Conservation (phyloP, 2,113 vertebrate species). For the Aythya baeri region DNA sequence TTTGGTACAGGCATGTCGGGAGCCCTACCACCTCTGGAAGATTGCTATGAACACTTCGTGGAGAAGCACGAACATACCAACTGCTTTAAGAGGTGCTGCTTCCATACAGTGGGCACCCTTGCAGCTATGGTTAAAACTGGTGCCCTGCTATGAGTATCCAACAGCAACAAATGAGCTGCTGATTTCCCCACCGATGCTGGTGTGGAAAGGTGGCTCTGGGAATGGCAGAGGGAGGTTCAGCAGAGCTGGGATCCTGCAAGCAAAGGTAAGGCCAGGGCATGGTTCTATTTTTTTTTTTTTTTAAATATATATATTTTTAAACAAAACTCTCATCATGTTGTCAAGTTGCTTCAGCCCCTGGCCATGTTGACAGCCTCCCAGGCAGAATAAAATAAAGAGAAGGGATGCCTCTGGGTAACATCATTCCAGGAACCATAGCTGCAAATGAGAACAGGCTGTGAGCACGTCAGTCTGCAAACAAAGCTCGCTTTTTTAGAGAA, state of each 20-base stretch:
- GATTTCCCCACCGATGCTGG: not conserved
- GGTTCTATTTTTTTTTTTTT: not conserved
- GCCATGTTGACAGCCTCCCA: not conserved
- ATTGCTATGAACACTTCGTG: not conserved
- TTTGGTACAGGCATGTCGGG: not conserved
- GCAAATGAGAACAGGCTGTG: not conserved
- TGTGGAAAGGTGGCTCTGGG: not conserved
- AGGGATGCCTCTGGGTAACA: accelerated
- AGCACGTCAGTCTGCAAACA: not conserved
- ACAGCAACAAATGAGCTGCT: not conserved
- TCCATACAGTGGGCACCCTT: not conserved
- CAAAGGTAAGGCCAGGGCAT: not conserved
- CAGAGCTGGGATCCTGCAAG: not conserved
- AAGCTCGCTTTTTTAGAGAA: not conserved
- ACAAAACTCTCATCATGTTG: too few species aligned
- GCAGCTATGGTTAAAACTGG: not conserved
- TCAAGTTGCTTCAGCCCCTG: not conserved
- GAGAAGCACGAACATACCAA: accelerated
- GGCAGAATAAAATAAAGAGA: not conserved
- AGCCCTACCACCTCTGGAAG: not conserved
- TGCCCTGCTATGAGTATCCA: not conserved
- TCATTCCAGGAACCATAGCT: not conserved
- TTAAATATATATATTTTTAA: too few species aligned
- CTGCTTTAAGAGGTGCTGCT: not conserved
- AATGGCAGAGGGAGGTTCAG: not conserved